These are phyloP conservation scores for Caradrina clavipalpis DNA, from an alignment of 2,888 invertebrate genomes.

Conservation along the genomic window DNA sequence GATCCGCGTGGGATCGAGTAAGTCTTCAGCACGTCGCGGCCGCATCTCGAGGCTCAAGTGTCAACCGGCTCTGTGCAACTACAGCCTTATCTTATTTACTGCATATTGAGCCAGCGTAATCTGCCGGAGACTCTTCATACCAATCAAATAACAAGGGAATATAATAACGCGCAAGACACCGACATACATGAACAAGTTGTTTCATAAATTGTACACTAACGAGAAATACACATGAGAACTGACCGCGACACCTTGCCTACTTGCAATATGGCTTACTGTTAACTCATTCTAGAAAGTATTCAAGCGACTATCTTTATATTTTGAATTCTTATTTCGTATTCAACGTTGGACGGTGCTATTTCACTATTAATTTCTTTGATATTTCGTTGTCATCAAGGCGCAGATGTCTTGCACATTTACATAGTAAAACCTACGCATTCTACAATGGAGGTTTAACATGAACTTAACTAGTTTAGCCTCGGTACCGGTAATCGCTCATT, in stretches of 20 bases:
- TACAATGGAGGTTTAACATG: conserved; percentile 4
- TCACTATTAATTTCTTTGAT: conserved; percentile 50
- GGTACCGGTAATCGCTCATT: conserved; percentile 76
- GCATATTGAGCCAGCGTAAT: conserved; percentile 66
- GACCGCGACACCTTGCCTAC: conserved; percentile 36
- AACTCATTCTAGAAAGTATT: conserved; percentile 75
- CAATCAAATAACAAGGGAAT: conserved; percentile 53
- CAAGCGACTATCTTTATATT: conserved; percentile 73
- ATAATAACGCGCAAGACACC: conserved; percentile 18
- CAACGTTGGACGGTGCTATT: conserved; percentile 36
- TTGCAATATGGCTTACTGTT: conserved; percentile 53
- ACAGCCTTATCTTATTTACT: conserved; percentile 78
- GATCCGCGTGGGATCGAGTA: conserved; percentile 78
- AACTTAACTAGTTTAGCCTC: conserved; percentile 42
- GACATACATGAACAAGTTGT: conserved; percentile 27
- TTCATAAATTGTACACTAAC: conserved; percentile 54
- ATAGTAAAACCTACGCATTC: conserved; percentile 8
- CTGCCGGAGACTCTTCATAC: conserved; percentile 64
- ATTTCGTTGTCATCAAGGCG: conserved; percentile 58
- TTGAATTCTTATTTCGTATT: conserved; percentile 69
- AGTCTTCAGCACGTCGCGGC: conserved; percentile 73
- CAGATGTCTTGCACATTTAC: conserved; percentile 7
- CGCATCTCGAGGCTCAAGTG: conserved; percentile 78
- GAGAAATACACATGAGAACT: conserved; percentile 45
- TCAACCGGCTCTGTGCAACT: conserved; percentile 84